Conservation (phyloP, 2,888 invertebrate genomes). For the Calameuta idolon region DNA sequence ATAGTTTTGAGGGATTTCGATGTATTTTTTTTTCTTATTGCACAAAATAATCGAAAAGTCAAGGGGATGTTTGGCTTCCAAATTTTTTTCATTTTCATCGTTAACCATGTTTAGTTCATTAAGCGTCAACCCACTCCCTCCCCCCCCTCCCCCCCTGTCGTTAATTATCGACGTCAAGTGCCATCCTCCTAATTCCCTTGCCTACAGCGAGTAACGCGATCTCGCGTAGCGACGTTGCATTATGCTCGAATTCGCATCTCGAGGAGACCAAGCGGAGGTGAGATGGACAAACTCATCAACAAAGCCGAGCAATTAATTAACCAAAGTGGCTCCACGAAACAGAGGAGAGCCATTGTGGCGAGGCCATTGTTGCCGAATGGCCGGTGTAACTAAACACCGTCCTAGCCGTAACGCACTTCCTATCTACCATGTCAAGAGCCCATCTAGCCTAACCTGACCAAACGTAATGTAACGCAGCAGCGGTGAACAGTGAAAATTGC, state of each 20-base stretch:
- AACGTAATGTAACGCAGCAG: neutral
- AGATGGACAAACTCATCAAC: conserved; percentile 24
- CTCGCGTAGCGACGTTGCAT: conserved; percentile 10
- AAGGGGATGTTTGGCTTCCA: too few relatives aligned
- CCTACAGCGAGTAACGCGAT: conserved; percentile 15
- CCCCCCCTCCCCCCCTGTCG: too few relatives aligned
- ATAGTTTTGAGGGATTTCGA: too few relatives aligned
- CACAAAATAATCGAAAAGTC: too few relatives aligned
- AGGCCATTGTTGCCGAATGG: conserved; percentile 22
- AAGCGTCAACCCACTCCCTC: neutral
- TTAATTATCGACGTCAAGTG: neutral
- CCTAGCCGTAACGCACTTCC: conserved; percentile 10
- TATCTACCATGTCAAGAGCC: neutral
- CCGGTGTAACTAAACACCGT: conserved; percentile 20
- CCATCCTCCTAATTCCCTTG: neutral
- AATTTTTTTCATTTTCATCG: neutral
- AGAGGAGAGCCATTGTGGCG: conserved; percentile 19
- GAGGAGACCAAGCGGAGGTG: conserved; percentile 12
- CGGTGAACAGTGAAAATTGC: neutral
- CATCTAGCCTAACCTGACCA: neutral
- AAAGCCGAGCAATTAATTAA: conserved; percentile 24
- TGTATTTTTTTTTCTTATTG: too few relatives aligned
- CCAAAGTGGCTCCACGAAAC: conserved; percentile 24
- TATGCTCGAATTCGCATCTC: conserved; percentile 6
- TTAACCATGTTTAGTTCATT: neutral